Base-by-base conservation (phyloP, 1,140 invertebrate genomes). In the Drosophila nigromelanica region DNA sequence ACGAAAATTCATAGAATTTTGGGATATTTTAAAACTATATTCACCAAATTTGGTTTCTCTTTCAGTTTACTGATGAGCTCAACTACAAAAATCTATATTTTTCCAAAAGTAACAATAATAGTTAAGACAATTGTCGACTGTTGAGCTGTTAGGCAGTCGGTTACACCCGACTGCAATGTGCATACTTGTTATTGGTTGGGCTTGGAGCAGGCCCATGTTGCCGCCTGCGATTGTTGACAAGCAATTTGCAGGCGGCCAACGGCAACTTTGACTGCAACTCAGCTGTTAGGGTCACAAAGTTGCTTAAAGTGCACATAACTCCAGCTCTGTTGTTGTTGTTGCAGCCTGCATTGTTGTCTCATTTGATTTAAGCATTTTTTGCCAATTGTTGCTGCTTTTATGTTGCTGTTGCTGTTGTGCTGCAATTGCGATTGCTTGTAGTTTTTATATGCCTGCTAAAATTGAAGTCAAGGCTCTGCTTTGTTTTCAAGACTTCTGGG, bases 401-500 rank as follows among this genome's bases (percentile, higher is more conserved):
- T 39, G 54, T 24, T 7, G 33, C 33, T 33, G 30, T 27, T 27
- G 30, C 30, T 8, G 6, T 47, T 58, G 66, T 73, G 66, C 62
- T 80, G 24, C 42, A n/a, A 10, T 55, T 50, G 47, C 35, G 7
- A 18, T 43, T 43, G 58, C 24, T 30, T 51, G 39, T 30, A 18
- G 33, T n/a, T 37, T 15, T 35, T 50, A 39, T 39, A 24, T 47
- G 66, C 18, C 60, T 61, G 56, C 66, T 51, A 3, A 51, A 43
- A 87, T 86, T 81, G 81, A 60, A 86, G 81, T 87, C 81, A 86
- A 86, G 81, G 81, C 81, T 51, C 78, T 81, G 81, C 78, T 78
- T 85, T 86, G 78, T 87, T 81, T 69, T 78, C 73, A 61, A 77
- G 66, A 62, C 75, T 66, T 52, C 58, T 35, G 37, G 47, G 52